Evolutionary conservation across 2,888 invertebrate species (phyloP), one percentile per base, ranked within the genome.

Genomic region (Malachius bipustulatus): DNA sequence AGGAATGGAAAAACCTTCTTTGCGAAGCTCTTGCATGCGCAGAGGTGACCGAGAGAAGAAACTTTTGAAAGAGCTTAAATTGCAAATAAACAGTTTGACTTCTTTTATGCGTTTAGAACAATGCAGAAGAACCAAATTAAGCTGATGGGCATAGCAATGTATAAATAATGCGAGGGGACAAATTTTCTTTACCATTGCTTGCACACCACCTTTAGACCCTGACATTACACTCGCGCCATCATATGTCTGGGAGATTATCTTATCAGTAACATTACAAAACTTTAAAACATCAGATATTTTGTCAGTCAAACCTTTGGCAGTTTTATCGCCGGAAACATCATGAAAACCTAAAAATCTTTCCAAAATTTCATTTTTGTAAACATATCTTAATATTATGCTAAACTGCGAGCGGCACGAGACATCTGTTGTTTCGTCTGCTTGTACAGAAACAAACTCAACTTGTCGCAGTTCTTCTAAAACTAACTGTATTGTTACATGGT

Each of bases 151-250:
- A 34, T 50, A 49, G 38, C 48, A 47, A 35, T 50, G 49, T 11
- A 50, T 33, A 16, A 35, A 48, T 31, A 39, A 19, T 1, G 48
- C 49, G 35, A 37, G 11, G 8, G 38, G 34, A 35, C 33, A 47
- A 24, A 26, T 35, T 15, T 34, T 14, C 40, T 44, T 45, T 8
- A 50, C 37, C 31, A 36, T 41, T 6, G 42, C 40, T 41, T 54
- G 52, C 3, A 54, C 48, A 10, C 52, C 51, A 16, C 30, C 33
- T 8, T 30, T 32, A 14, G 28, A 33, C n/a, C 45, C 49, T 28
- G 42, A 46, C 47, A 53, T 44, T 10, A 46, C 45, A 14, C 38
- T 28, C 28, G 51, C 51, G 12, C 53, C 51, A 38, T 55, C 52
- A 36, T 49, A 54, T 24, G 41, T 44, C 39, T 53, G 54, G 10